Conservation (phyloP, 1,140 invertebrate genomes). For the Bemisia tabaci region DNA sequence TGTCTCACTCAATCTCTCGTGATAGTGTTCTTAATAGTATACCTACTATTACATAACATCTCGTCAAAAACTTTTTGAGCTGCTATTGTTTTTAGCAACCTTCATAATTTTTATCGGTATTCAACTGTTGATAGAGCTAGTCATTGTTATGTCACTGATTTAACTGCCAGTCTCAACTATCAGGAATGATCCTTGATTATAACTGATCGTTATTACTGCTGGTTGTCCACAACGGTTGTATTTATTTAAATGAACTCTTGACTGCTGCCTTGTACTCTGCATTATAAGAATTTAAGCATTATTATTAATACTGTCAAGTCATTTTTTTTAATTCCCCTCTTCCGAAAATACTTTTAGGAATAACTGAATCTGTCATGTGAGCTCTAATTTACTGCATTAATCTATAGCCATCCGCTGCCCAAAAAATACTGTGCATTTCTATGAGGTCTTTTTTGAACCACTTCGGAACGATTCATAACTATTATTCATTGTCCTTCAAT, state of each 20-base stretch:
- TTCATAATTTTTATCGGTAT: not conserved
- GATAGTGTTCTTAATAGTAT: constrained; percentile 40
- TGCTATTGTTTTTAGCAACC: not conserved
- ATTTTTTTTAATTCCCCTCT: not conserved
- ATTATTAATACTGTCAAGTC: not conserved
- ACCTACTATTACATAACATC: not conserved
- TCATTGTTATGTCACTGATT: not conserved
- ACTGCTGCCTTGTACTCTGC: not conserved
- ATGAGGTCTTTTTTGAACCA: not conserved
- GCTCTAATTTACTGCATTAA: no score
- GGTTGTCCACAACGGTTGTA: not conserved
- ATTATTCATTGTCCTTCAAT: no score
- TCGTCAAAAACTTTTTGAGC: not conserved
- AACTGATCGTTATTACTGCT: not conserved
- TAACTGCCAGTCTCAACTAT: not conserved
- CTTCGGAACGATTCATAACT: not conserved
- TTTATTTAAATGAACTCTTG: not conserved
- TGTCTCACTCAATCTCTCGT: constrained; percentile 49
- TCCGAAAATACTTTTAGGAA: not conserved
- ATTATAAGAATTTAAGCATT: not conserved
- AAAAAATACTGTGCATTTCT: no score
- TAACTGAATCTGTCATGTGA: no score
- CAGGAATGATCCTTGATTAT: not conserved
- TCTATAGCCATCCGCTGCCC: not conserved
- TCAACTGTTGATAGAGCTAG: not conserved